Conservation (phyloP, 1,140 invertebrate genomes). For the Sesamia nonagrioides region DNA sequence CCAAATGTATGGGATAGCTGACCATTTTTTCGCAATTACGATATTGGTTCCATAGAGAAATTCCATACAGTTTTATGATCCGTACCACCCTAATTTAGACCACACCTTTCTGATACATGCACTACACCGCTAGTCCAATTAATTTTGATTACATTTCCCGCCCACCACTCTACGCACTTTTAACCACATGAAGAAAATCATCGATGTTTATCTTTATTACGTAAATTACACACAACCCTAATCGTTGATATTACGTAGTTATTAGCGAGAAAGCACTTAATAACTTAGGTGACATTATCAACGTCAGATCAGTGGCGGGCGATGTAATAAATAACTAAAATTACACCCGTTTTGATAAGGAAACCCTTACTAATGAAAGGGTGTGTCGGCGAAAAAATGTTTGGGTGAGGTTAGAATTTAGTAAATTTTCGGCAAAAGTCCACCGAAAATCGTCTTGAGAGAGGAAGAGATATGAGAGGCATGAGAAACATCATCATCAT, state of each 20-base stretch:
- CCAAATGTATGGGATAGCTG: too few species aligned
- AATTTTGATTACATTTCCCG: slow-evolving; percentile 43
- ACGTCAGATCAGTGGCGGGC: slow-evolving; percentile 46
- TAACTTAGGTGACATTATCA: slow-evolving; percentile 57
- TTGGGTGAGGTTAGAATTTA: slow-evolving; percentile 1
- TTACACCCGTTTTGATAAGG: slow-evolving; percentile 50
- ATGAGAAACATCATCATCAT: too few species aligned
- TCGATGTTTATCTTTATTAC: slow-evolving; percentile 37
- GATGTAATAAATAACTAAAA: slow-evolving; percentile 61
- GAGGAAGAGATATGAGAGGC: too few species aligned
- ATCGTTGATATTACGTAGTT: slow-evolving; percentile 43
- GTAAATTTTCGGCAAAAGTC: neutral
- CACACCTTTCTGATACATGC: too few species aligned
- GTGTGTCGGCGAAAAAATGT: slow-evolving; percentile 16
- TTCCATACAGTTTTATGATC: too few species aligned
- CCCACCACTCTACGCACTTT: slow-evolving; percentile 21
- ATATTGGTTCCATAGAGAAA: too few species aligned
- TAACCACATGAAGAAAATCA: slow-evolving; percentile 30
- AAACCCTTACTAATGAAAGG: slow-evolving; percentile 47
- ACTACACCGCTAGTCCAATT: neutral
- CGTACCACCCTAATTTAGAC: too few species aligned
- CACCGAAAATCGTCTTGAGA: neutral
- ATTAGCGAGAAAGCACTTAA: slow-evolving; percentile 54
- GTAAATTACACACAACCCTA: slow-evolving; percentile 41
- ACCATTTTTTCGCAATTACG: too few species aligned